Evolutionary conservation across 2,888 invertebrate species (phyloP), one percentile per base, ranked within the genome.

Genomic region (Drosophila picticornis): DNA sequence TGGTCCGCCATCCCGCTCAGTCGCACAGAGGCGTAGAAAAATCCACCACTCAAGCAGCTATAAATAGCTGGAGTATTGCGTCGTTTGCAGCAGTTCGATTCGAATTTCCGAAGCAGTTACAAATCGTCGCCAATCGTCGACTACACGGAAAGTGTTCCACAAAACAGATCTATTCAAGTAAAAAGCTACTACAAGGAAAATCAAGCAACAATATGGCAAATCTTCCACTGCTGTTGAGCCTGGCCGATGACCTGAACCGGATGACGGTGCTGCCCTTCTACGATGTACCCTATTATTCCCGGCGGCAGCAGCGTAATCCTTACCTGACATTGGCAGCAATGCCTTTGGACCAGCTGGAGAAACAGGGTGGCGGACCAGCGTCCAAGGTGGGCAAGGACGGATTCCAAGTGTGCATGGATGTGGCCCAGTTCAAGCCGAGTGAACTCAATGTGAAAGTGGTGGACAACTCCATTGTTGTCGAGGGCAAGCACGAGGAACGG

Each of bases 401-500:
- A 74, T 96, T 96, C 80, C 95, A 96, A 92, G 95, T 96, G 4
- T 95, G 95, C 81, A 92, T 96, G 80, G 96, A 96, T 83, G 95
- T 96, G 0, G 95, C 95, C 80, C 96, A 96, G 84, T 96, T 96
- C 87, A 93, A 95, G 50, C 96, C 96, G 0, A 95, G 95, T 46
- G 96, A 96, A 91, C 94, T 96, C 31, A 94, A 95, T 62, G 94
- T 97, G 64, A 97, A 96, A 93, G 94, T 96, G 65, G 94, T 94
- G 86, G 94, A 96, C 80, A 95, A 95, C 83, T 94, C 94, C 66
- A 94, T 96, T 34, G 91, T 96, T 1, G 94, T 96, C 19, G 96
- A 96, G 91, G 97, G 95, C 10, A 96, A 95, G 88, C 96, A 96
- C 89, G 96, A 96, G 85, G 96, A 96, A 80, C 95, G 95, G 75